phyloP scores from a whole-genome alignment of 2,888 invertebrate species.

The Octodonta nipae region DNA sequence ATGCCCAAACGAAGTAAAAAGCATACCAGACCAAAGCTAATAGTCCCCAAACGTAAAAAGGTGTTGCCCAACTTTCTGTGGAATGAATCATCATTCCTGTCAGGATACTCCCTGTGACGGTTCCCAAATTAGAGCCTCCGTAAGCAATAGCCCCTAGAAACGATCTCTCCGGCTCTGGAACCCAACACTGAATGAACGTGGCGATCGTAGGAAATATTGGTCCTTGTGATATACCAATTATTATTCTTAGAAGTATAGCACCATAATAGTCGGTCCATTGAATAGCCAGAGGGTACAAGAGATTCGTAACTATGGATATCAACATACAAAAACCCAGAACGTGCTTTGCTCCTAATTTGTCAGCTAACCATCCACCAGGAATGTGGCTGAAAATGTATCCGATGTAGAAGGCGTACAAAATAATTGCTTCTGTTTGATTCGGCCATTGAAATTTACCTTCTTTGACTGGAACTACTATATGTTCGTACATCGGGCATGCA shows the following conservation, averaged over 20 bases:
- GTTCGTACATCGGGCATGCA: conserved; percentile 8
- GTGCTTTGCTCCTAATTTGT: conserved; percentile 73
- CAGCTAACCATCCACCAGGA: conserved; percentile 67
- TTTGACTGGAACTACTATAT: conserved; percentile 3
- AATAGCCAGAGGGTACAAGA: conserved; percentile 49
- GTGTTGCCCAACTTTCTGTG: conserved; percentile 50
- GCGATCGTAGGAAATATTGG: conserved; percentile 50
- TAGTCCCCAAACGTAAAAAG: conserved; percentile 68
- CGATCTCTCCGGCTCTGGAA: conserved; percentile 59
- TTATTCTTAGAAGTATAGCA: conserved; percentile 53
- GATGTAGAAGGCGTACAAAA: conserved; percentile 71
- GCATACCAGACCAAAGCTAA: conserved; percentile 56
- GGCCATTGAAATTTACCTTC: conserved; percentile 44
- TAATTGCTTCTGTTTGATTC: conserved; percentile 55
- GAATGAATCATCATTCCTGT: conserved; percentile 30
- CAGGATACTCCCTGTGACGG: conserved; percentile 47
- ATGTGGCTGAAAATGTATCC: conserved; percentile 72
- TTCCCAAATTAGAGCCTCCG: conserved; percentile 59
- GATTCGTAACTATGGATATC: conserved; percentile 63
- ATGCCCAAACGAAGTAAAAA: conserved; percentile 34
- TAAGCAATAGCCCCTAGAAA: conserved; percentile 63
- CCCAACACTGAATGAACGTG: conserved; percentile 55
- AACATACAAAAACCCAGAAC: conserved; percentile 66
- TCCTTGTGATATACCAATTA: conserved; percentile 58
- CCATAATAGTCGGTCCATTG: conserved; percentile 51